Conservation (phyloP, 2,113 vertebrate species). For the Turdus rufiventris region DNA sequence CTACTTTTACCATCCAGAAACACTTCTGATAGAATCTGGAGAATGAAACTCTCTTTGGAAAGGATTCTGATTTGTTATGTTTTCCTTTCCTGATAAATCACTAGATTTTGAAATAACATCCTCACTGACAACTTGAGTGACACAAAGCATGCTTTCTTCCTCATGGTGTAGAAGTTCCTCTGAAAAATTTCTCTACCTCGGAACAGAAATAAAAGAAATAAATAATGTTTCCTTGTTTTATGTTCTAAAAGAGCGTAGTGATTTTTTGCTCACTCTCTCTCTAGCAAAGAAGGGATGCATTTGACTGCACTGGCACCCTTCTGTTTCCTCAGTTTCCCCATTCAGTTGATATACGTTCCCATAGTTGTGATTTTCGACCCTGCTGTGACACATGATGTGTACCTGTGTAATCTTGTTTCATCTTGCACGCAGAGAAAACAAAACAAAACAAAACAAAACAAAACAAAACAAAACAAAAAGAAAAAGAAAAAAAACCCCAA, state of each 20-base stretch:
- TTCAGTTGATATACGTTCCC: fast-evolving
- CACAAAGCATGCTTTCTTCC: neutral
- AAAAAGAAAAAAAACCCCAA: neutral
- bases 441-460: neutral
- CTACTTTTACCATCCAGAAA: neutral
- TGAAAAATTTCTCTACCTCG: neutral
- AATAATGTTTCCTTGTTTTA: neutral
- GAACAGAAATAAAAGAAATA: neutral
- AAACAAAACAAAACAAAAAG: neutral
- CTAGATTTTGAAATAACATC: neutral
- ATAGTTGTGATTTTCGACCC: neutral
- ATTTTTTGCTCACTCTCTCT: neutral
- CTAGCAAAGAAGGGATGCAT: neutral
- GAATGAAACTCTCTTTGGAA: slow-evolving; percentile 9
- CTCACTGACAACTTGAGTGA: neutral
- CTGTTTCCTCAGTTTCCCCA: neutral
- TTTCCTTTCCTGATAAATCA: neutral
- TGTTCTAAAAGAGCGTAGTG: neutral
- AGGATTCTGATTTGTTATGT: neutral
- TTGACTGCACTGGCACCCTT: neutral
- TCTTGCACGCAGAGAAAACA: neutral
- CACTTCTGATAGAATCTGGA: slow-evolving; percentile 1
- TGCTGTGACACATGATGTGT: neutral
- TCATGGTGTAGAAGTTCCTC: neutral
- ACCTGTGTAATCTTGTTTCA: neutral